Evolutionary conservation across 2,888 invertebrate genomes (phyloP).

Genomic region (Limnephilus marmoratus): DNA sequence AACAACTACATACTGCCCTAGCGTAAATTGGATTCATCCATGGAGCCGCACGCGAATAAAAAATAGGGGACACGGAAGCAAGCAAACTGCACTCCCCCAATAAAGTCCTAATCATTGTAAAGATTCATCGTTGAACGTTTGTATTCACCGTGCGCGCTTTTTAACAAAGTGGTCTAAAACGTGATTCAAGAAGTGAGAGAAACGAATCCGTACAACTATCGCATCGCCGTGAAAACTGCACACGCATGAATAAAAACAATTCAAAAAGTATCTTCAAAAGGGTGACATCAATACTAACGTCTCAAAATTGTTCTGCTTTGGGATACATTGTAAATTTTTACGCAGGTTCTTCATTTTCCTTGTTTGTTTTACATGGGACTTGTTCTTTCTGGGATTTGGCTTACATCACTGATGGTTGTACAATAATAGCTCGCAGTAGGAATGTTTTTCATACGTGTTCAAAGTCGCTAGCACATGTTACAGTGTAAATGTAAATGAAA

Average conservation of each 20-base stretch:
- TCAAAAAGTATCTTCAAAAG: conserved; percentile 22
- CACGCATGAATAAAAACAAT: neutral
- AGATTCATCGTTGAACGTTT: neutral
- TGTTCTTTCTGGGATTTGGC: neutral
- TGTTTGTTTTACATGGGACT: neutral
- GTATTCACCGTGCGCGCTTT: neutral
- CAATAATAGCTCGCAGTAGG: conserved; percentile 30
- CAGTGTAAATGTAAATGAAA: neutral
- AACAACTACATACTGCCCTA: neutral
- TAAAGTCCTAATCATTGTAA: neutral
- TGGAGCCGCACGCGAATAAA: conserved; percentile 26
- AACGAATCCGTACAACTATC: neutral
- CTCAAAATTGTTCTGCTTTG: neutral
- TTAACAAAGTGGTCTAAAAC: neutral
- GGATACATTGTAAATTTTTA: neutral
- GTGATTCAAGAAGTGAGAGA: neutral
- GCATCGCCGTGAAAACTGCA: neutral
- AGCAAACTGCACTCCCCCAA: neutral
- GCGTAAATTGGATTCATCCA: conserved; percentile 17
- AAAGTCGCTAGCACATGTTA: conserved; percentile 16
- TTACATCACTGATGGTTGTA: conserved; percentile 20
- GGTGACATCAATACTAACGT: neutral
- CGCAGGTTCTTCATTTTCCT: neutral
- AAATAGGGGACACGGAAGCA: neutral
- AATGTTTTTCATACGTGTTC: conserved; percentile 36